A percentile compares a stretch with the other conserved stretches of the same genome.
Conservation (phyloP, 2,888 invertebrate species). For the Clitarchus hookeri region DNA sequence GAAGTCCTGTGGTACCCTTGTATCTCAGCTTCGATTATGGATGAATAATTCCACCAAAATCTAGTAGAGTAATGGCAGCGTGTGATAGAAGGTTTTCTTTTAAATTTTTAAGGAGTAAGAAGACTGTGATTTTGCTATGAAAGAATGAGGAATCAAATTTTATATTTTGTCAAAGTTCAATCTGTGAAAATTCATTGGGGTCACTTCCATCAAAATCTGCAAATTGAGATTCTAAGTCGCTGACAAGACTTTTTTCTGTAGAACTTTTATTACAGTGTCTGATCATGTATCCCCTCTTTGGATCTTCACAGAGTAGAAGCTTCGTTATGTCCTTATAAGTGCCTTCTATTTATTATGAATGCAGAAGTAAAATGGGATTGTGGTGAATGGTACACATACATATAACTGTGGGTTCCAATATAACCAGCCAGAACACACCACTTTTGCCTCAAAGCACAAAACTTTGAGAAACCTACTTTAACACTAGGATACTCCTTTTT, state of each 20-base stretch:
- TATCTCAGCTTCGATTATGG: background rate
- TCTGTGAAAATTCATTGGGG: background rate
- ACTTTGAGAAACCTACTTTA: no score
- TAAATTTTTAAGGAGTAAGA: slow-evolving; percentile 12
- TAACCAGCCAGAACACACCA: no score
- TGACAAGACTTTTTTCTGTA: background rate
- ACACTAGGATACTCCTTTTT: no score
- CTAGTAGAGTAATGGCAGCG: background rate
- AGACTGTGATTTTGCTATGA: background rate
- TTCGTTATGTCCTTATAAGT: background rate
- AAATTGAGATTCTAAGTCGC: background rate
- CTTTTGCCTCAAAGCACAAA: no score
- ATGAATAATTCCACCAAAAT: background rate
- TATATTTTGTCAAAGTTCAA: background rate
- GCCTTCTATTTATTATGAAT: background rate
- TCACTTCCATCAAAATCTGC: slow-evolving; percentile 10
- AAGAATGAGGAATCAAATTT: slow-evolving; percentile 17
- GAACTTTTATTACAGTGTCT: slow-evolving; percentile 17
- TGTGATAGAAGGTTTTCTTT: background rate
- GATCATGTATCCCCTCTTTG: background rate
- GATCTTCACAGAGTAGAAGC: slow-evolving; percentile 11
- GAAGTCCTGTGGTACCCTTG: slow-evolving; percentile 18
- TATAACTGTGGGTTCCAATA: no score
- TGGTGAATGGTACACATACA: no score
- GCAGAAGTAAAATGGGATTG: no score